Base-by-base conservation (phyloP, 2,888 invertebrate genomes). In the Tipula helvola region DNA sequence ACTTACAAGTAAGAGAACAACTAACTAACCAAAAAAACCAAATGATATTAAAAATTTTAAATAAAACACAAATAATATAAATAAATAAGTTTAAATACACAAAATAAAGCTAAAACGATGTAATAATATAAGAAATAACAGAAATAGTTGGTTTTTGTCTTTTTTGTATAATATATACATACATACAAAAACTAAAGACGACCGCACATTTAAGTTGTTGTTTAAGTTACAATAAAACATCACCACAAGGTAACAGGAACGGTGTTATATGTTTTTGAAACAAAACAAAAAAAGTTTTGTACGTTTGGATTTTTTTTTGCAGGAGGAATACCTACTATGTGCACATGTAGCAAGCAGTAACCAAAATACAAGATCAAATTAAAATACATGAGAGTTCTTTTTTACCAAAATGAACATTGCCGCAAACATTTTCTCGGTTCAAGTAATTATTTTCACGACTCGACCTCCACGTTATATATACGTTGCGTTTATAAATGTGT, bases 241-340 rank as follows among this genome's bases (percentile, higher is more conserved):
- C 84, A 84, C 84, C 84, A 84, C 41, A 84, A 84, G 84, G 84
- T 84, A 84, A 84, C 84, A 84, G 84, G 84, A 84, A 84, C 84
- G 84, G 36, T 84, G 84, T 84, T 84, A 39, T 39, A 84, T 84
- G 84, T 84, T 84, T 83, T 28, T 83, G 36, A 83, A 83, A 13
- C 28, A 28, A 28, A 28, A 28, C 1, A 83, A 83, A 83, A 36
- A 36, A 39, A 84, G 13, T 36, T 83, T 83, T 52, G 28, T 28
- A 28, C 28, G 16, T 44, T 10, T 44, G 10, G 44, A 10, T n/a
- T 57, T 57, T 57, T 71, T 7, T 18, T 28, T 28, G 10, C 18
- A 28, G 71, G 12, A 71, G 71, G 71, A 10, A 5, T n/a, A n/a
- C n/a, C 10, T 71, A 71, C 71, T 71, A 71, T 28, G 28, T 71